Conservation (phyloP, 2,797 vertebrate species). For the Pangasius djambal region DNA sequence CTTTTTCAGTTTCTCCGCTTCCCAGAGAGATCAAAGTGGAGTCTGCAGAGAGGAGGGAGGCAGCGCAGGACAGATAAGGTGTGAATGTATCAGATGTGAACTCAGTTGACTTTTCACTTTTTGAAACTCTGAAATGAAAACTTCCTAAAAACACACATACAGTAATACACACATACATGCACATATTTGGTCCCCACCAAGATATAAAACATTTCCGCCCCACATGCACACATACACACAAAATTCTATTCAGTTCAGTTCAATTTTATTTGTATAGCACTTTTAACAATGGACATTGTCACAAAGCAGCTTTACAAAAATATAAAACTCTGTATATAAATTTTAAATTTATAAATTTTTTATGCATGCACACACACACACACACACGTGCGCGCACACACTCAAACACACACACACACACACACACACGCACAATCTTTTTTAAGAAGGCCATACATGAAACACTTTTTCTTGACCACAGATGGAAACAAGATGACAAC, state of each 20-base stretch:
- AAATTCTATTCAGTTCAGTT: no score
- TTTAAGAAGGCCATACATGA: conserved; percentile 22
- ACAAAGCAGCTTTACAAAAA: no score
- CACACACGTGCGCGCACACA: no score
- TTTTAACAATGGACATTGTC: no score
- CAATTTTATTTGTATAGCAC: no score
- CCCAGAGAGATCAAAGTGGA: conserved; percentile 36
- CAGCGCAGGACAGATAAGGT: conserved; percentile 31
- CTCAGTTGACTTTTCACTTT: conserved; percentile 3
- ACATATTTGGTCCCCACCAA: no score
- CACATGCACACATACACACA: no score
- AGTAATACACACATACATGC: not conserved
- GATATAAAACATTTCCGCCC: no score
- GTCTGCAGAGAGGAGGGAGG: not conserved
- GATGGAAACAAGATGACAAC: conserved; percentile 24
- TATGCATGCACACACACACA: no score
- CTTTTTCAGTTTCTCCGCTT: not conserved
- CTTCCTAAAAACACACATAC: not conserved
- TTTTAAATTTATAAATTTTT: no score
- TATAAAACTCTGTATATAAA: no score
- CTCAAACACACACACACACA: not conserved
- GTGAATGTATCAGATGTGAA: conserved; percentile 31
- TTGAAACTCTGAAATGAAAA: conserved; percentile 19
- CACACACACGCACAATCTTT: conserved; percentile 2
- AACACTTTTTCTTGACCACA: conserved; percentile 17